Conservation (phyloP, 2,888 invertebrate species). For the Serripes groenlandicus region DNA sequence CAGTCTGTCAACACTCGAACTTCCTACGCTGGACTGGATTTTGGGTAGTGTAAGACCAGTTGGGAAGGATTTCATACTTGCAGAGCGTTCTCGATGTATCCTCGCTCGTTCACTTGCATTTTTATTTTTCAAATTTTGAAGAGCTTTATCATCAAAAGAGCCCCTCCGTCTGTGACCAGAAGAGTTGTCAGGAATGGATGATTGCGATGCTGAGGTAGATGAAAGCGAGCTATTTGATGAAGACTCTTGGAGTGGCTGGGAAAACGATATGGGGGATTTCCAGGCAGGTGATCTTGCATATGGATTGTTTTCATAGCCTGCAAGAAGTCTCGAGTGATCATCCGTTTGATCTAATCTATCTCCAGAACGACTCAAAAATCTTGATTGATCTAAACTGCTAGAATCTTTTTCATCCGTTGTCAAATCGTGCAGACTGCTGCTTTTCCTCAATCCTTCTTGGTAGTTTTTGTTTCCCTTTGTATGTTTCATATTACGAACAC, state of each 20-base stretch:
- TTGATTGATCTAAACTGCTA: conserved; percentile 70
- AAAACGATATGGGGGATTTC: conserved; percentile 59
- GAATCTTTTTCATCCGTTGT: conserved; percentile 69
- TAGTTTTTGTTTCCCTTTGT: conserved; percentile 80
- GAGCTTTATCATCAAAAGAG: conserved; percentile 73
- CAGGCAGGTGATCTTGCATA: conserved; percentile 66
- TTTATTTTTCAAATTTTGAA: conserved; percentile 23
- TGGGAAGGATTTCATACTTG: conserved; percentile 79
- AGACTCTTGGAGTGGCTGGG: conserved; percentile 43
- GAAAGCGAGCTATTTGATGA: conserved; percentile 59
- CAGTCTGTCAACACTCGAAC: conserved; percentile 65
- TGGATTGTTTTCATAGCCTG: conserved; percentile 73
- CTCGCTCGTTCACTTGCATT: conserved; percentile 67
- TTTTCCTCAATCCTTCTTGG: conserved; percentile 83
- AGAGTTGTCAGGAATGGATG: conserved; percentile 54
- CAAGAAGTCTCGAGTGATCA: conserved; percentile 59
- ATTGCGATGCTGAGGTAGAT: conserved; percentile 50
- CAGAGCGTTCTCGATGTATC: conserved; percentile 76
- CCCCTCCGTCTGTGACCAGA: conserved; percentile 61
- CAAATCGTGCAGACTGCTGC: conserved; percentile 84
- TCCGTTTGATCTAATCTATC: conserved; percentile 74
- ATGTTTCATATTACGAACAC: conserved; percentile 85
- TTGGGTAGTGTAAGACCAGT: conserved; percentile 74
- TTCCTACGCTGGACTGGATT: conserved; percentile 53
- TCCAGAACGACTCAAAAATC: conserved; percentile 81